phyloP scores from a whole-genome alignment of 2,888 invertebrate genomes.

The Diabrotica balteata region DNA sequence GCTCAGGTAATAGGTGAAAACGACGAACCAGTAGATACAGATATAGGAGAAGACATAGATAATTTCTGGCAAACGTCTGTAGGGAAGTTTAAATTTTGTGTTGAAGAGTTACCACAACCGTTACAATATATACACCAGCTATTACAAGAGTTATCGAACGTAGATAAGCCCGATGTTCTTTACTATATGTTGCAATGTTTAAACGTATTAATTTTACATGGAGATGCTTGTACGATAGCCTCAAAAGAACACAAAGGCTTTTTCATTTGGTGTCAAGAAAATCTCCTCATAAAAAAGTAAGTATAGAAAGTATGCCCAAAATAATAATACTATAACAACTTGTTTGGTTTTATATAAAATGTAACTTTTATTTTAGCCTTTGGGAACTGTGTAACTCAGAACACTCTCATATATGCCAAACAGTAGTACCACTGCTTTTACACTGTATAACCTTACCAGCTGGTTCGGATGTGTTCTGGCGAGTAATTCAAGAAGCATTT shows the following conservation, averaged over 20 bases:
- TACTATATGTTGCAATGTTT: conserved; percentile 93
- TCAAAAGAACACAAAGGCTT: conserved; percentile 90
- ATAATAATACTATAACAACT: too few relatives aligned
- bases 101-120: conserved; percentile 89
- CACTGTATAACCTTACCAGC: conserved; percentile 94
- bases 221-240: conserved; percentile 88
- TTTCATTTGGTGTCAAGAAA: conserved; percentile 96
- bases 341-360: too few relatives aligned
- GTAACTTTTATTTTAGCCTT: conserved; percentile 66
- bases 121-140: conserved; percentile 93
- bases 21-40: conserved; percentile 74
- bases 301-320: conserved; percentile 38
- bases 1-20: conserved; percentile 79
- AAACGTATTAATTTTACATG: conserved; percentile 89
- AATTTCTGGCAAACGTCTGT: conserved; percentile 94
- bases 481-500: conserved; percentile 93
- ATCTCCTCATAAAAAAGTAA: conserved; percentile 90
- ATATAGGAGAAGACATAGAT: conserved; percentile 76
- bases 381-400: conserved; percentile 93
- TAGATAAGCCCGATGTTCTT: conserved; percentile 88
- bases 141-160: conserved; percentile 81
- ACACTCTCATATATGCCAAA: conserved; percentile 92
- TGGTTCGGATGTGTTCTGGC: conserved; percentile 96
- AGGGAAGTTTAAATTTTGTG: conserved; percentile 89
- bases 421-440: conserved; percentile 88